Percentiles rank a stretch among this genome's conserved stretches.
Evolutionary conservation across 2,113 vertebrate species (phyloP).

Genomic region (Brachypodius melanocephalos): DNA sequence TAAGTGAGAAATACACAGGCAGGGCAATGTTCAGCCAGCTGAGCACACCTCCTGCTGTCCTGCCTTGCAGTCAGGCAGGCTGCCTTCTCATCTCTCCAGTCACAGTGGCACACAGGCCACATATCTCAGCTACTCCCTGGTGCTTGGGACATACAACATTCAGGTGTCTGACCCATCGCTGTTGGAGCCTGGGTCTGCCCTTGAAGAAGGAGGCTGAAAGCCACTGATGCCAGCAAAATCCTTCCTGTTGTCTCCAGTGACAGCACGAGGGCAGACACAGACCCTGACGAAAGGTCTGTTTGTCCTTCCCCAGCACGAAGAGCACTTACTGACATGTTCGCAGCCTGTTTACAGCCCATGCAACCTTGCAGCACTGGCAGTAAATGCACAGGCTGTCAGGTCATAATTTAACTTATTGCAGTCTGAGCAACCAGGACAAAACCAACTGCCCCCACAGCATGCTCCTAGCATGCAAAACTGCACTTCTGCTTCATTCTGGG

Average conservation of each 20-base stretch:
- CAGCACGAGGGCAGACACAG: neutral
- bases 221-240: neutral
- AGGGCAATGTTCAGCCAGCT: neutral
- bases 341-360: neutral
- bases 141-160: neutral
- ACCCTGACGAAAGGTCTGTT: rapidly evolving
- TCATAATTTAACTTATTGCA: rapidly evolving
- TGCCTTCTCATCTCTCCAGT: neutral
- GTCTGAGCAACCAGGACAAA: neutral
- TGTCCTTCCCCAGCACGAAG: neutral
- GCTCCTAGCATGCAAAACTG: neutral
- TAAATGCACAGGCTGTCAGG: neutral
- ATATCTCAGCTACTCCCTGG: neutral
- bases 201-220: neutral
- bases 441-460: rapidly evolving
- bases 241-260: rapidly evolving
- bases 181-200: neutral
- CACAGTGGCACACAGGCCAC: neutral
- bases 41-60: neutral
- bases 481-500: neutral
- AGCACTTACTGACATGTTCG: rapidly evolving
- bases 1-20: neutral
- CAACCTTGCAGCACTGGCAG: neutral
- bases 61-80: neutral
- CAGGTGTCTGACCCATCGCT: neutral